Evolutionary conservation across 2,888 invertebrate species (phyloP).

Genomic region (Aphidius colemani): DNA sequence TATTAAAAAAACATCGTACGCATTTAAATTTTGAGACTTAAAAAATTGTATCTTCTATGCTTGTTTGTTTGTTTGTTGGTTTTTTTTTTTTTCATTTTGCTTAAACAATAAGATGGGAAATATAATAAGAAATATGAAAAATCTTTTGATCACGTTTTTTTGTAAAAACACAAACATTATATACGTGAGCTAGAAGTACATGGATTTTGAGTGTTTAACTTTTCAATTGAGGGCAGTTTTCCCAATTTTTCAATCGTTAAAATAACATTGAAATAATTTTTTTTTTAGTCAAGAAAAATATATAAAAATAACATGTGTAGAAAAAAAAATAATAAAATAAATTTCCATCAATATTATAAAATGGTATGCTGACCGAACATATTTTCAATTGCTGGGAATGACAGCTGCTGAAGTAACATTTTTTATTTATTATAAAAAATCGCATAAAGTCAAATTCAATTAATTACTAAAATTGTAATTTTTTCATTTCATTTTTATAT

Average conservation of each 20-base stretch:
- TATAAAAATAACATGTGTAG: conserved; percentile 4
- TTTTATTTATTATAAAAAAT: too few relatives aligned
- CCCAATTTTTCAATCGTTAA: conserved; percentile 22
- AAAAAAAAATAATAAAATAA: conserved; percentile 17
- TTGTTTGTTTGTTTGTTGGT: too few relatives aligned
- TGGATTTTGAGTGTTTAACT: conserved; percentile 33
- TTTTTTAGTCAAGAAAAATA: neutral
- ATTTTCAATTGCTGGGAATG: too few relatives aligned
- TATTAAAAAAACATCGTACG: too few relatives aligned
- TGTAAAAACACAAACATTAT: conserved; percentile 32
- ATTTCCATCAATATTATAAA: neutral
- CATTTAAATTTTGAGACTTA: too few relatives aligned
- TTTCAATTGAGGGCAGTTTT: conserved; percentile 34
- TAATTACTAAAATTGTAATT: too few relatives aligned
- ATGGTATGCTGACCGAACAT: neutral
- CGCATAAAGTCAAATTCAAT: too few relatives aligned
- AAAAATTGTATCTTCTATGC: too few relatives aligned
- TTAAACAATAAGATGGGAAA: neutral
- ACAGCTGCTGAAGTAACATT: too few relatives aligned
- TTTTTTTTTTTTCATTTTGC: too few relatives aligned
- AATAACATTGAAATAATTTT: neutral
- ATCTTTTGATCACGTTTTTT: conserved; percentile 34
- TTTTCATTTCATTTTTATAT: too few relatives aligned
- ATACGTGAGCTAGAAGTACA: conserved; percentile 20
- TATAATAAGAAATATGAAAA: conserved; percentile 1